Evolutionary conservation across 1,140 invertebrate genomes (phyloP), one percentile per base, ranked within the genome.

Genomic region (Bombus waltoni): DNA sequence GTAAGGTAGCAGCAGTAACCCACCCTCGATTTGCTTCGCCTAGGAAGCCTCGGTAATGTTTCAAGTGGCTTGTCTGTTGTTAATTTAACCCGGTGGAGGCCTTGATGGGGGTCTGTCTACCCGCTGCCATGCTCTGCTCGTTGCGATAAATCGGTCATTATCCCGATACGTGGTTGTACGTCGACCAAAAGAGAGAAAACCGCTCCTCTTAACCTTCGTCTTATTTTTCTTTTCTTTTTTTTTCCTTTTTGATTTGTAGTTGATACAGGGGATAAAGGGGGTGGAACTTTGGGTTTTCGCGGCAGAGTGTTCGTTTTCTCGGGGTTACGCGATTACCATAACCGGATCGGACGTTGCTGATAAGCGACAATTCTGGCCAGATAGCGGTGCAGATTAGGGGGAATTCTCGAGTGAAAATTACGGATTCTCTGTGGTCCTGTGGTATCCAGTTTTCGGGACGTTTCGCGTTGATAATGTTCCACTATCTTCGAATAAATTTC

Each of bases 61-160:
- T 95, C 94, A 94, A 94, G 94, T 94, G 93, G 93, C 93, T 94
- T 94, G 94, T 94, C 94, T 93, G 94, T 95, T 94, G 94, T 94
- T 95, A 95, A 95, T 95, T 95, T 94, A 94, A 93, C 93, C 92
- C 92, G 91, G 85, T 87, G 91, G 92, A 90, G 86, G 82, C 92
- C 92, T 93, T 94, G 93, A 94, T 92, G 93, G 91, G 92, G 91
- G 91, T 93, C 92, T 92, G 93, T 93, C 93, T 94, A 91, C 90
- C 84, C 90, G 87, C 87, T 88, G 89, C 88, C 91, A 88, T 90
- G 92, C 93, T 92, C 88, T 81, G 88, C 86, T 93, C 93, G 89
- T 92, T 90, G 89, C 93, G 93, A 94, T 94, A 94, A 94, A 94
- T 94, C 94, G 93, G 93, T 94, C 91, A 93, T 92, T 92, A 92